Conservation (phyloP, 1,140 invertebrate genomes). For the Ceratoteleas bidentatus region DNA sequence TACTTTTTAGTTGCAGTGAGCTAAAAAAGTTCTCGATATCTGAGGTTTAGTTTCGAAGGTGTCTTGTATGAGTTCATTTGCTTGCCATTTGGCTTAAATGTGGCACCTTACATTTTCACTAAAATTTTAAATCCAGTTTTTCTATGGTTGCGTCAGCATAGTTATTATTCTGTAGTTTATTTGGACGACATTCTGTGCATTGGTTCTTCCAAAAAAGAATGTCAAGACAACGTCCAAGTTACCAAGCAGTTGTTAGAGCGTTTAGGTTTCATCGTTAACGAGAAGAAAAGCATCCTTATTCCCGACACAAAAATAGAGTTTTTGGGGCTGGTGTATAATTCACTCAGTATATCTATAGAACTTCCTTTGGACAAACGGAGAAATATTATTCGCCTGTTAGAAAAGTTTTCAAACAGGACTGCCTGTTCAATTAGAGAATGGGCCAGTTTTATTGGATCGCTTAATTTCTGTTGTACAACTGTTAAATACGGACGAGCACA, state of each 20-base stretch:
- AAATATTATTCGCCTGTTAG: not conserved
- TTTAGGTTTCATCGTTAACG: constrained; percentile 3
- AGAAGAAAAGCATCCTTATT: not conserved
- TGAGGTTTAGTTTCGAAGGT: constrained; percentile 9
- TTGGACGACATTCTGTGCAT: constrained; percentile 17
- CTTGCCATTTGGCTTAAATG: constrained; percentile 15
- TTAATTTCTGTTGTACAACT: not conserved
- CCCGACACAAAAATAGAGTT: not conserved
- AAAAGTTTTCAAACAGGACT: not conserved
- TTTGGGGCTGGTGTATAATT: not conserved
- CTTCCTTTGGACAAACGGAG: not conserved
- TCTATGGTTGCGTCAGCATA: not conserved
- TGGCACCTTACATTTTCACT: constrained; percentile 5
- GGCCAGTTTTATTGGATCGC: not conserved
- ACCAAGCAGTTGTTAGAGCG: not conserved
- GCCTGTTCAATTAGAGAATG: not conserved
- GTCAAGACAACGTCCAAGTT: not conserved
- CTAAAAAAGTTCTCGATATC: not conserved
- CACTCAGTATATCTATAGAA: not conserved
- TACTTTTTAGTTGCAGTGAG: constrained; percentile 1
- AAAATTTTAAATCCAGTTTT: constrained; percentile 14
- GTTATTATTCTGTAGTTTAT: constrained; percentile 2
- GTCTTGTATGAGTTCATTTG: not conserved
- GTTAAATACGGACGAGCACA: not conserved
- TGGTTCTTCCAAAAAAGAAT: not conserved